A percentile compares a stretch with the other conserved stretches of the same genome.
These are phyloP conservation scores for Notoglanidium macrostoma DNA, from an alignment of 2,797 vertebrate genomes.

Conservation along the genomic window DNA sequence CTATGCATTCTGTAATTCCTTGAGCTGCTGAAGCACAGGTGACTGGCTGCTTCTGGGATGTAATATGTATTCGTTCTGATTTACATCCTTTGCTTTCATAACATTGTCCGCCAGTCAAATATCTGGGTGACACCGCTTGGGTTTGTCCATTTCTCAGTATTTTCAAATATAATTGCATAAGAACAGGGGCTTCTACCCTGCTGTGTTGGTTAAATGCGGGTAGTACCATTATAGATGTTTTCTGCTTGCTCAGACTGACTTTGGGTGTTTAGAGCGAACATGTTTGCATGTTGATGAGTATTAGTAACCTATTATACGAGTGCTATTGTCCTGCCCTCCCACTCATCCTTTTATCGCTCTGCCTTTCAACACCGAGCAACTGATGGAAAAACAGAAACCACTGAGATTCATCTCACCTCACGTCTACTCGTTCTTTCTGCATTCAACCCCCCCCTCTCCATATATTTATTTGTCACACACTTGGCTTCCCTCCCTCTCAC, in stretches of 20 bases:
- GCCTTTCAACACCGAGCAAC: constrained; percentile 42
- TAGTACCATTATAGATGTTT: not conserved
- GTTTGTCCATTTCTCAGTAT: not conserved
- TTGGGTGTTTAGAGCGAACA: constrained; percentile 16
- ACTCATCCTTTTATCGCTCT: constrained; percentile 40
- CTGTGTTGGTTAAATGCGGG: not conserved
- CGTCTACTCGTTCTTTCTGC: not conserved
- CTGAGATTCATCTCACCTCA: constrained; percentile 6
- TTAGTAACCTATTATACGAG: constrained; percentile 50
- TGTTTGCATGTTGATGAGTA: constrained; percentile 39
- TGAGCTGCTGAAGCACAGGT: not conserved
- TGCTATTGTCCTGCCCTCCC: constrained; percentile 30
- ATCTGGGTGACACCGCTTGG: not conserved
- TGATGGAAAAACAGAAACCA: constrained; percentile 25
- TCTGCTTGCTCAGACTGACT: constrained; percentile 1
- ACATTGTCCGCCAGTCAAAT: not conserved
- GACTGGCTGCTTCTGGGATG: not conserved
- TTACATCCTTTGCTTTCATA: not conserved
- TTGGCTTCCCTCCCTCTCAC: constrained; percentile 19
- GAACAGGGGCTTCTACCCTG: not conserved
- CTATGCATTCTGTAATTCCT: not conserved
- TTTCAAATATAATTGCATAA: not conserved
- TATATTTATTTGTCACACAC: constrained; percentile 45
- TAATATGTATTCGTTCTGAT: not conserved
- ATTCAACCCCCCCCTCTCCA: not conserved